These are phyloP conservation scores for Lissonota sp. DNA, from an alignment of 2,888 invertebrate species.

Conservation along the genomic window DNA sequence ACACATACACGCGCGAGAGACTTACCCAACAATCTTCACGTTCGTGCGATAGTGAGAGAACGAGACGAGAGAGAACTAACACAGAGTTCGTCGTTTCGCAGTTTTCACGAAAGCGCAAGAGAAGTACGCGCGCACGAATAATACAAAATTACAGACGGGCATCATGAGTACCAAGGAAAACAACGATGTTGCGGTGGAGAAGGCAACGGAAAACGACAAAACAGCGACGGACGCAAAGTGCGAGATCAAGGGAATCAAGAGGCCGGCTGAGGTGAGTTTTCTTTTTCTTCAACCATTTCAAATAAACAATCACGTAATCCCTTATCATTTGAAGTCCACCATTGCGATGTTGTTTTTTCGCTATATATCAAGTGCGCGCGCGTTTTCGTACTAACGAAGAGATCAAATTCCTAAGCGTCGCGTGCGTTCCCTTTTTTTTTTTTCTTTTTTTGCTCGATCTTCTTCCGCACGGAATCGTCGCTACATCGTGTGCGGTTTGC, in stretches of 20 bases:
- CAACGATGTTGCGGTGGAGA: conserved; percentile 94
- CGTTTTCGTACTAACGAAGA: conserved; percentile 30
- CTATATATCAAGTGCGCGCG: conserved; percentile 27
- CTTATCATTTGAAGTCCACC: conserved; percentile 9
- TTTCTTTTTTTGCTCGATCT: not conserved
- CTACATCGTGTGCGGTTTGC: conserved; percentile 33
- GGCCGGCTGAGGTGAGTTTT: conserved; percentile 93
- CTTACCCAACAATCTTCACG: conserved; percentile 57
- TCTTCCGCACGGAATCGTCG: not conserved
- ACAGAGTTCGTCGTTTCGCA: conserved; percentile 35
- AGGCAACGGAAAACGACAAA: conserved; percentile 91
- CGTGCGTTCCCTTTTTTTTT: conserved; percentile 50
- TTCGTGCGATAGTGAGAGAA: conserved; percentile 56
- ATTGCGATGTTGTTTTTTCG: conserved; percentile 2
- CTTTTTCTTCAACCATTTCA: conserved; percentile 14
- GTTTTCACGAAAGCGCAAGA: conserved; percentile 34
- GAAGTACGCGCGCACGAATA: conserved; percentile 54
- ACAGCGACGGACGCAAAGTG: conserved; percentile 90
- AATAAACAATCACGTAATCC: not conserved
- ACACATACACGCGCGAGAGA: conserved; percentile 34
- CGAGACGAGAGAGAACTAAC: conserved; percentile 46
- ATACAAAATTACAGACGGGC: conserved; percentile 63
- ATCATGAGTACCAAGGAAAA: conserved; percentile 94
- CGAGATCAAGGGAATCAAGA: conserved; percentile 94
- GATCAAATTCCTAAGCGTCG: conserved; percentile 62